phyloP scores from a whole-genome alignment of 2,797 vertebrate genomes.

The Clarias platycephalus region DNA sequence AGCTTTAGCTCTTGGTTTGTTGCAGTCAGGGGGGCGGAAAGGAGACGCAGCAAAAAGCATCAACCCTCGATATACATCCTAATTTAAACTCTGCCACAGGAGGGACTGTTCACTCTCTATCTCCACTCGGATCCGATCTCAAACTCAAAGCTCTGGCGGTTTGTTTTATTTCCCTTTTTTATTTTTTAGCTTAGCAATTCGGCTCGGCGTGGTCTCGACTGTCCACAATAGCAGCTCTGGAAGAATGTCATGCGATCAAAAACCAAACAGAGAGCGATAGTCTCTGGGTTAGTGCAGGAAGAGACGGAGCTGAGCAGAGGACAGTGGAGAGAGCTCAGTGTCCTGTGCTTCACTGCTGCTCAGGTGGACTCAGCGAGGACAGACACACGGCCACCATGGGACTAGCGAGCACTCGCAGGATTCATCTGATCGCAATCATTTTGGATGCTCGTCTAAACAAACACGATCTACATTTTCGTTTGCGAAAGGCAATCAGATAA shows the following conservation, averaged over 20 bases:
- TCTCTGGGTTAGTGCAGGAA: not conserved
- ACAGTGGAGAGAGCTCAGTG: not conserved
- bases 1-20: slow-evolving; percentile 47
- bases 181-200: slow-evolving; percentile 30
- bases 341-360: slow-evolving; percentile 64
- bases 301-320: not conserved
- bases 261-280: not conserved
- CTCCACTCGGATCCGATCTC: slow-evolving; percentile 5
- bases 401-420: slow-evolving; percentile 60
- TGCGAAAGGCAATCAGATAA: slow-evolving; percentile 24
- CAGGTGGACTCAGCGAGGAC: slow-evolving; percentile 45
- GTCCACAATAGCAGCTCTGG: not conserved
- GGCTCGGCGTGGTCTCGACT: not conserved
- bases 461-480: slow-evolving; percentile 30
- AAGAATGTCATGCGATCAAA: not conserved
- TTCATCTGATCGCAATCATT: not conserved
- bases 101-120: slow-evolving; percentile 33
- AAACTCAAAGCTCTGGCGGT: not conserved
- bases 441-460: slow-evolving; percentile 5
- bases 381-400: slow-evolving; percentile 60
- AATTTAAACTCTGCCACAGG: slow-evolving; percentile 49
- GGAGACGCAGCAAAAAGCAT: slow-evolving; percentile 52
- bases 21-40: slow-evolving; percentile 58
- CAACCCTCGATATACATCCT: slow-evolving; percentile 54
- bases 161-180: not conserved